These are phyloP conservation scores for Meleagris gallopavo DNA, from an alignment of 2,113 vertebrate species.

Conservation along the genomic window DNA sequence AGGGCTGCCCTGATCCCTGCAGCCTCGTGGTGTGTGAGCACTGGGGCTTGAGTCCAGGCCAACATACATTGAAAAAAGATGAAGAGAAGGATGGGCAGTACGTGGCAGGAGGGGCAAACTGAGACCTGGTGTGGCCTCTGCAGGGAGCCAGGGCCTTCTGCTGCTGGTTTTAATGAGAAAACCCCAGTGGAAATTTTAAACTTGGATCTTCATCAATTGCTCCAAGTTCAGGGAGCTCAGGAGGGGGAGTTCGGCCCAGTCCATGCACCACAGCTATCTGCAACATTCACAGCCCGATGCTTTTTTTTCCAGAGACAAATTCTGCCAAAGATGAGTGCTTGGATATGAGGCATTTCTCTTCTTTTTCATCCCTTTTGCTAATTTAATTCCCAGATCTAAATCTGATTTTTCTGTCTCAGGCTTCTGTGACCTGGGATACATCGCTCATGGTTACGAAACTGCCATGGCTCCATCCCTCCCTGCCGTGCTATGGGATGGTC, in stretches of 20 bases:
- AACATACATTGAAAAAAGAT: not conserved
- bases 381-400: slow-evolving; percentile 38
- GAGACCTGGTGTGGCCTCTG: not conserved
- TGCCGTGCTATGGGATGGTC: accelerated
- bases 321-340: not conserved
- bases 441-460: not conserved
- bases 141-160: not conserved
- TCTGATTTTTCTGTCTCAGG: not conserved
- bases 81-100: not conserved
- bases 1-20: accelerated
- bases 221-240: not conserved
- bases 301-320: not conserved
- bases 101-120: not conserved
- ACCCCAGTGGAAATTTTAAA: not conserved
- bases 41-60: not conserved
- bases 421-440: not conserved
- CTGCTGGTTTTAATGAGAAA: not conserved
- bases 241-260: accelerated
- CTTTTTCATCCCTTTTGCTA: slow-evolving; percentile 18
- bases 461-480: not conserved
- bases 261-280: not conserved
- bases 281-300: not conserved
- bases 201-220: slow-evolving; percentile 12
- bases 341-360: not conserved
- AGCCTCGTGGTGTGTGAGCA: accelerated